Conservation (phyloP, 37 sponge, comb jelly and placozoan genomes). For the Eunapius fragilis region DNA sequence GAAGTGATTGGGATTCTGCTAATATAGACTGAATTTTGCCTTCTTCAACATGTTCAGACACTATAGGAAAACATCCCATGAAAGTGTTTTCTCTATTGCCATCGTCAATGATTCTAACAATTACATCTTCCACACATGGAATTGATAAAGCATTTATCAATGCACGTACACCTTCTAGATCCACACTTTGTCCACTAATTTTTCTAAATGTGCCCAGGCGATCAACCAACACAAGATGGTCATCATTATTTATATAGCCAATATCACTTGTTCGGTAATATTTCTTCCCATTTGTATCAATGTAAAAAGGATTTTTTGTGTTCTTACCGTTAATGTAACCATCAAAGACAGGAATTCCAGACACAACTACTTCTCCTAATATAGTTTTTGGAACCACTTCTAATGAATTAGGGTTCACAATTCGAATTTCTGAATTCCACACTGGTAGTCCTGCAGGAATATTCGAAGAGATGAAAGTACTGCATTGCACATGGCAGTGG, state of each 20-base stretch:
- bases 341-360: neutral
- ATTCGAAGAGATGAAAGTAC: neutral
- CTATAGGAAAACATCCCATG: neutral
- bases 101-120: neutral
- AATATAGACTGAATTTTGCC: neutral
- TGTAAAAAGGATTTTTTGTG: neutral
- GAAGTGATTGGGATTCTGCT: neutral
- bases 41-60: neutral
- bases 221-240: neutral
- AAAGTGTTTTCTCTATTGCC: no score
- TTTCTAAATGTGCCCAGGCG: neutral
- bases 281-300: neutral
- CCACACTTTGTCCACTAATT: slow-evolving; percentile 7
- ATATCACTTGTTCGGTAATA: slow-evolving; percentile 8
- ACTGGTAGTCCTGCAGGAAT: neutral
- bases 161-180: neutral
- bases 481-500: neutral
- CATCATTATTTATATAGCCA: neutral
- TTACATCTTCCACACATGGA: slow-evolving; percentile 4
- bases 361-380: neutral
- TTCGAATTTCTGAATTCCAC: neutral
- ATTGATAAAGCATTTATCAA: neutral
- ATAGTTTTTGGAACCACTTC: neutral
- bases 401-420: neutral
- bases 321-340: neutral